phyloP scores from a whole-genome alignment of 2,888 invertebrate species.

The Xylocampa areola region DNA sequence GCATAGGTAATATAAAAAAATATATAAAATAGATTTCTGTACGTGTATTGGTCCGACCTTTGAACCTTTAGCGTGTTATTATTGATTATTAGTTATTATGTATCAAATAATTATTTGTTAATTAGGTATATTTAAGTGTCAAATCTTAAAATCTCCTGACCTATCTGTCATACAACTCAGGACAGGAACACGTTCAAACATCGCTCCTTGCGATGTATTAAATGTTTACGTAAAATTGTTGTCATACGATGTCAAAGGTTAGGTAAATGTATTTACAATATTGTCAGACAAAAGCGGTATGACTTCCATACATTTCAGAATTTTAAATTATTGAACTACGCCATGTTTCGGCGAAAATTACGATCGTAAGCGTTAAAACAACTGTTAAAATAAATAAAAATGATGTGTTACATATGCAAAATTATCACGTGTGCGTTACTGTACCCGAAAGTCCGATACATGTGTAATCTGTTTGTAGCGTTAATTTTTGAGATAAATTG shows the following conservation, averaged over 20 bases:
- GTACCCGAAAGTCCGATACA: slow-evolving; percentile 24
- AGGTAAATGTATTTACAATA: slow-evolving; percentile 13
- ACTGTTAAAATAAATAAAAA: slow-evolving; percentile 46
- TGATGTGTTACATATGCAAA: slow-evolving; percentile 26
- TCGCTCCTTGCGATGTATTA: slow-evolving; percentile 21
- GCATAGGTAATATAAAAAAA: no score
- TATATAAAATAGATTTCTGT: not conserved
- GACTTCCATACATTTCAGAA: slow-evolving; percentile 7
- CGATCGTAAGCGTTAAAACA: slow-evolving; percentile 29
- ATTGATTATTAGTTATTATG: slow-evolving; percentile 4
- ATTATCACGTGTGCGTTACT: slow-evolving; percentile 29
- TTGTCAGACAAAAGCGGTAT: not conserved
- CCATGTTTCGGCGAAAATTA: slow-evolving; percentile 20
- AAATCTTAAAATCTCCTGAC: slow-evolving; percentile 41
- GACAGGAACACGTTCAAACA: slow-evolving; percentile 22
- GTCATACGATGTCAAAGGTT: slow-evolving; percentile 31
- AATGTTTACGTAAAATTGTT: slow-evolving; percentile 38
- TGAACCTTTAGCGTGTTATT: slow-evolving; percentile 17
- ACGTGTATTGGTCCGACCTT: slow-evolving; percentile 7
- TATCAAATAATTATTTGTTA: slow-evolving; percentile 2
- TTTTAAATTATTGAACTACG: slow-evolving; percentile 13
- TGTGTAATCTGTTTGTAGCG: slow-evolving; percentile 36
- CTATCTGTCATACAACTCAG: slow-evolving; percentile 25
- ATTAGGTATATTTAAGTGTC: slow-evolving; percentile 5
- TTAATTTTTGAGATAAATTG: slow-evolving; percentile 24